Evolutionary conservation across 2,888 invertebrate species (phyloP), one percentile per base, ranked within the genome.

Genomic region (Petrolisthes cinctipes): DNA sequence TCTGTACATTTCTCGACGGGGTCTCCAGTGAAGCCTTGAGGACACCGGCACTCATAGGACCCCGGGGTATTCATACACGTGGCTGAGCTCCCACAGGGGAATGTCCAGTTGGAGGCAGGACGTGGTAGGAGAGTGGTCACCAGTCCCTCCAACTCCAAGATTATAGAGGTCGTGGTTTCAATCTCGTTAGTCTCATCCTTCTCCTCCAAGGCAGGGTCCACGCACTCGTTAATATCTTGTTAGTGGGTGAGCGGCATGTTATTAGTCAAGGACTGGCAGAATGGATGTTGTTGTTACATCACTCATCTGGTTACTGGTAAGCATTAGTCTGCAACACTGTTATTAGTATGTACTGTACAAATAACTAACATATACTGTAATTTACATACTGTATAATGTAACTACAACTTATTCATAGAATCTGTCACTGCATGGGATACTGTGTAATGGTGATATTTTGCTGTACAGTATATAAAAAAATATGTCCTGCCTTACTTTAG

Each of bases 21-120:
- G 92, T 97, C 96, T 17, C 92, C 92, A 61, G 94, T 94, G 84
- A 92, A 92, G 75, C 93, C 93, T 78, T 96, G 95, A 0, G 97
- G 97, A 93, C 98, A 98, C 92, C 97, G 96, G 92, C 98, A 98
- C 79, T 95, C 95, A 92, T 95, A 98, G 61, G 95, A 94, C 6
- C 98, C 98, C 0, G 96, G 96, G 90, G 96, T 95, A 92, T 98
- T 98, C 92, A 96, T 95, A 92, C 98, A 98, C 84, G 97, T 95
- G 0, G 97, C 97, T 89, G 97, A 96, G 4, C 94, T 92, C 61
- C 96, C 96, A 92, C 98, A 98, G 7, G 97, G 96, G 76, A 85
- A 90, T 51, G 82, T 83, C 90, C 90, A 90, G 84, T 88, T 88
- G 80, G 82, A 76, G 68, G 56, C 68, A 20, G 56, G n/a, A 11